Evolutionary conservation across 1,140 invertebrate species (phyloP), one percentile per base, ranked within the genome.

Genomic region (Popillia japonica): DNA sequence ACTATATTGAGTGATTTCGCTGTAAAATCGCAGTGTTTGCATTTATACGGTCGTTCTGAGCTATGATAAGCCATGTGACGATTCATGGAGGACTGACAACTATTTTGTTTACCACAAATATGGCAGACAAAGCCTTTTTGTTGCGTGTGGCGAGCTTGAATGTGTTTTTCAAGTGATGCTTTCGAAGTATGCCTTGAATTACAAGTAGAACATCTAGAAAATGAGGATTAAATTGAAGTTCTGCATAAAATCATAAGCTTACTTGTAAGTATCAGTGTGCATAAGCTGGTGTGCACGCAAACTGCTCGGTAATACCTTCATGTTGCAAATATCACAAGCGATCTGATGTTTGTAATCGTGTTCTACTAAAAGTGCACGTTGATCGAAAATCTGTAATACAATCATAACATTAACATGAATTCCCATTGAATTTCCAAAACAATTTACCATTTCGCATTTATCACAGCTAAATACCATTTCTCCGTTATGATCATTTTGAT

Each of bases 101-200:
- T 80, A 34, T 74, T 80, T 55, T 80, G 79, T 59, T 80, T 80
- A 17, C 79, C 79, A 40, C 79, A 80, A 11, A 80, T 64, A 77
- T 80, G 78, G 48, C 79, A 80, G 6, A 80, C 68, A 20, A 75
- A 77, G 7, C 79, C 79, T 77, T 80, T 80, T 11, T 77, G 40
- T 20, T 76, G 72, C 3, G 23, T 75, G 27, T 80, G 79, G 17
- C 79, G 79, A 55, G 79, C 79, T 48, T 77, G 76, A 34, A 77
- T 27, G 55, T 80, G 79, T 72, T 80, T 80, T 48, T 80, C 78
- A 11, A 80, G 40, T 22, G 78, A 75, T 22, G 79, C 79, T n/a
- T 77, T 77, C 10, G 79, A 80, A 3, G 79, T 77, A 27, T 80
- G 78, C 9, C 79, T 10, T 23, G 59, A 44, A n/a, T 64, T 73